phyloP scores from a whole-genome alignment of 2,797 vertebrate genomes.

The Zalophus californianus region DNA sequence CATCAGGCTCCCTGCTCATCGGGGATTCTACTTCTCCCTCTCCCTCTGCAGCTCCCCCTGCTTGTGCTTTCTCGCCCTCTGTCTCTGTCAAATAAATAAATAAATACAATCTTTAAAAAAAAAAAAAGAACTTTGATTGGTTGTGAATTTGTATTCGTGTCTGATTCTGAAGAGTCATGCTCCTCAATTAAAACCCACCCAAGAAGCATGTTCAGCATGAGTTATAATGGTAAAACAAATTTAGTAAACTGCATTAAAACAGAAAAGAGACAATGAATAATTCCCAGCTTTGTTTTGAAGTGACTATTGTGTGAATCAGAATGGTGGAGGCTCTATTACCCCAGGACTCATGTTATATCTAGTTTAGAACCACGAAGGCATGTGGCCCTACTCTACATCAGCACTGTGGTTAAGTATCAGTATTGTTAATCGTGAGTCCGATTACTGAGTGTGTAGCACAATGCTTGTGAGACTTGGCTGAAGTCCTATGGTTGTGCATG shows the following conservation, averaged over 20 bases:
- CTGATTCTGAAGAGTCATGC: constrained; percentile 21
- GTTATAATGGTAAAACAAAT: constrained; percentile 2
- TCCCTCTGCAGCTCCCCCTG: neutral
- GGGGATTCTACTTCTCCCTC: neutral
- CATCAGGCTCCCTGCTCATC: neutral
- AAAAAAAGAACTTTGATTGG: neutral
- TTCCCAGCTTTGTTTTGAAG: neutral
- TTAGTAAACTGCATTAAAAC: neutral
- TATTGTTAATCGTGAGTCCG: neutral
- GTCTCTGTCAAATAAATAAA: neutral
- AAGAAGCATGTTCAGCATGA: neutral
- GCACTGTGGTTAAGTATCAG: neutral
- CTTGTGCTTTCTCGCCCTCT: neutral
- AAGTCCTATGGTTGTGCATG: neutral
- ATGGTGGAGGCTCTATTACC: neutral
- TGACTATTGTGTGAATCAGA: neutral
- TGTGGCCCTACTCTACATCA: rapidly evolving
- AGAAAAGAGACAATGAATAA: neutral
- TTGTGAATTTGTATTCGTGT: constrained; percentile 49
- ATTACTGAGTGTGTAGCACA: neutral
- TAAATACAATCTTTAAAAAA: neutral
- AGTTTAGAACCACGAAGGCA: neutral
- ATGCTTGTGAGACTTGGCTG: neutral
- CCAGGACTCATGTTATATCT: neutral
- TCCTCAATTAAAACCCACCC: neutral